Percentiles rank a stretch among this genome's conserved stretches.
Evolutionary conservation across 1,140 invertebrate species (phyloP).

Genomic region (Rhyacophila brunnea): DNA sequence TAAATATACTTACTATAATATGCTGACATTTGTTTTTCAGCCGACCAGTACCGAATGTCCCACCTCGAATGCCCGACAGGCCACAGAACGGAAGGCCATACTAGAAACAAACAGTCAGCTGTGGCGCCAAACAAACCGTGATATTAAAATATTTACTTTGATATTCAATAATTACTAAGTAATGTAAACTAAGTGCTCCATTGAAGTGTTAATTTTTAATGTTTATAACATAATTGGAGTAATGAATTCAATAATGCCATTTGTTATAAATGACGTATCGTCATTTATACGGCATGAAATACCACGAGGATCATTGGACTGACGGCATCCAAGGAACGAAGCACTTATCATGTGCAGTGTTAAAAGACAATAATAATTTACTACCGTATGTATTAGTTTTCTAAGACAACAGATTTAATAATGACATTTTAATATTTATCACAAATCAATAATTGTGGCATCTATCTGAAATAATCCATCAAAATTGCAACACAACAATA

Average conservation of each 20-base stretch:
- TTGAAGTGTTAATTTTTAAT: not conserved
- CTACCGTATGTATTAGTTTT: too few relatives aligned
- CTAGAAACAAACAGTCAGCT: constrained; percentile 1
- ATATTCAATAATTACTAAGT: not conserved
- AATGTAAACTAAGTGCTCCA: not conserved
- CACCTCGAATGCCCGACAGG: constrained; percentile 52
- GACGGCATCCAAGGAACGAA: too few relatives aligned
- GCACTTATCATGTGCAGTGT: too few relatives aligned
- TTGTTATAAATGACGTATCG: too few relatives aligned
- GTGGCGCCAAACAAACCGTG: constrained; percentile 9
- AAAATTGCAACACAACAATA: too few relatives aligned
- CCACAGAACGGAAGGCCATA: constrained; percentile 52
- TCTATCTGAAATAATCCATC: too few relatives aligned
- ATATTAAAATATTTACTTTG: constrained; percentile 22
- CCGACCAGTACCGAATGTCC: constrained; percentile 49
- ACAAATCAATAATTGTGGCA: too few relatives aligned
- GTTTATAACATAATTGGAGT: not conserved
- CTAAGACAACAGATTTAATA: too few relatives aligned
- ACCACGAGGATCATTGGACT: too few relatives aligned
- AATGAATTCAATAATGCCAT: not conserved
- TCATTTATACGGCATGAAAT: too few relatives aligned
- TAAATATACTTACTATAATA: not conserved
- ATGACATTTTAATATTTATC: too few relatives aligned
- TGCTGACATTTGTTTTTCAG: constrained; percentile 33
- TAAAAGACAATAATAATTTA: too few relatives aligned